Conservation (phyloP, 1,140 invertebrate genomes). For the Euglossa dilemma region DNA sequence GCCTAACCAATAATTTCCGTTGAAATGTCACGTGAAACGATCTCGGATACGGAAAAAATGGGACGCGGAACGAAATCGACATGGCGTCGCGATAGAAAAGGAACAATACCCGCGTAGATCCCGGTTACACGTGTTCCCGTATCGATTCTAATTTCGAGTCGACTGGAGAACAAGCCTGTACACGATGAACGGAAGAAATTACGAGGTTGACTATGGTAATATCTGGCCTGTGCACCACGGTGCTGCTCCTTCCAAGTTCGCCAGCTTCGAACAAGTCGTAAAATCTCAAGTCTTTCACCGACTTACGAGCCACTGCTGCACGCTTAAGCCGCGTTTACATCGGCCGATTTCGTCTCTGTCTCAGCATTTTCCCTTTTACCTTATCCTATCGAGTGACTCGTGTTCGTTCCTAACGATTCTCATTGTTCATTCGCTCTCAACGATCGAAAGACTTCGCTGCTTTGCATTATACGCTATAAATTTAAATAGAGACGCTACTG, state of each 20-base stretch:
- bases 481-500: too few species aligned
- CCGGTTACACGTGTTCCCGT: constrained; percentile 7
- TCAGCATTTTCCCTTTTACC: too few species aligned
- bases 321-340: too few species aligned
- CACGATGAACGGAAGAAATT: constrained; percentile 21
- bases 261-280: constrained; percentile 23
- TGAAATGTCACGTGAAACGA: too few species aligned
- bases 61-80: background rate
- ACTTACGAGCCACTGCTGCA: constrained; percentile 6
- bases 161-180: constrained; percentile 8
- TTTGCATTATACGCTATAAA: too few species aligned
- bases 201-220: constrained; percentile 37
- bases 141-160: constrained; percentile 23
- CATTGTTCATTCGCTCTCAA: too few species aligned
- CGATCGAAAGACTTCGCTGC: too few species aligned
- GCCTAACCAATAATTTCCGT: too few species aligned
- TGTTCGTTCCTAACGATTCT: too few species aligned
- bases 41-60: too few species aligned
- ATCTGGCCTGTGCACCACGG: background rate
- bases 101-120: background rate
- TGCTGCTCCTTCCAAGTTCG: constrained; percentile 36
- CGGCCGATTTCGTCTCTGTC: too few species aligned
- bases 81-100: background rate
- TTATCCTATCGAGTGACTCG: too few species aligned
- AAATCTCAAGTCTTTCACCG: constrained; percentile 56